A percentile compares a stretch with the other conserved stretches of the same genome.
These are phyloP conservation scores for Diplodus puntazzo DNA, from an alignment of 2,797 vertebrate genomes.

Conservation along the genomic window DNA sequence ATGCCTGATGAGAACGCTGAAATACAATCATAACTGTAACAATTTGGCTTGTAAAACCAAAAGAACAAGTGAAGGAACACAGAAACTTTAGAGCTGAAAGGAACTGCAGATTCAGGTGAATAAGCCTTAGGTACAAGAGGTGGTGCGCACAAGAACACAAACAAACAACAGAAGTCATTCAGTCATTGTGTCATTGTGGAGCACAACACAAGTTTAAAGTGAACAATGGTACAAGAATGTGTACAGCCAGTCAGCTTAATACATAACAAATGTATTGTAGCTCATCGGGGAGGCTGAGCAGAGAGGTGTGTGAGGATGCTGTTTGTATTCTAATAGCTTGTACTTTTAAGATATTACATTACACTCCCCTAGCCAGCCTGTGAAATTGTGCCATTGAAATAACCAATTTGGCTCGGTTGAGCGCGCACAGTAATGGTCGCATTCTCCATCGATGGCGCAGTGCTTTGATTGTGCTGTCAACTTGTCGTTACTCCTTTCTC, in stretches of 20 bases:
- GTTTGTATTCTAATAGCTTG: conserved; percentile 17
- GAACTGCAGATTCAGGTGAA: background rate
- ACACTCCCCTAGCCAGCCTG: conserved; percentile 22
- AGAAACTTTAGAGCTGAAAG: background rate
- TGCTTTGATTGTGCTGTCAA: conserved; percentile 65
- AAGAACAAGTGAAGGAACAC: background rate
- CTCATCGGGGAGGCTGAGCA: background rate
- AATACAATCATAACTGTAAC: background rate
- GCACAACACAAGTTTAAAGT: background rate
- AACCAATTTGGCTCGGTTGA: conserved; percentile 53
- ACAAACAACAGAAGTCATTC: background rate
- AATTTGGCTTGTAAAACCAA: background rate
- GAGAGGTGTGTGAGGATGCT: background rate
- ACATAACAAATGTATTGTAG: background rate
- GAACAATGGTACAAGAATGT: background rate
- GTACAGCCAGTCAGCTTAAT: background rate
- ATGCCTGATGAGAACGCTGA: background rate
- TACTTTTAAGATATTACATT: conserved; percentile 28
- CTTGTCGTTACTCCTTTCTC: conserved; percentile 33
- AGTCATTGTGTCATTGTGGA: background rate
- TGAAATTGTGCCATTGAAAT: conserved; percentile 40
- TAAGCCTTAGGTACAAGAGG: background rate
- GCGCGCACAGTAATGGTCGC: conserved; percentile 34
- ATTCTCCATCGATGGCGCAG: conserved; percentile 30
- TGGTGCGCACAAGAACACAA: background rate